These are phyloP conservation scores for Drosophila maculinotata DNA, from an alignment of 2,888 invertebrate genomes.

Conservation along the genomic window DNA sequence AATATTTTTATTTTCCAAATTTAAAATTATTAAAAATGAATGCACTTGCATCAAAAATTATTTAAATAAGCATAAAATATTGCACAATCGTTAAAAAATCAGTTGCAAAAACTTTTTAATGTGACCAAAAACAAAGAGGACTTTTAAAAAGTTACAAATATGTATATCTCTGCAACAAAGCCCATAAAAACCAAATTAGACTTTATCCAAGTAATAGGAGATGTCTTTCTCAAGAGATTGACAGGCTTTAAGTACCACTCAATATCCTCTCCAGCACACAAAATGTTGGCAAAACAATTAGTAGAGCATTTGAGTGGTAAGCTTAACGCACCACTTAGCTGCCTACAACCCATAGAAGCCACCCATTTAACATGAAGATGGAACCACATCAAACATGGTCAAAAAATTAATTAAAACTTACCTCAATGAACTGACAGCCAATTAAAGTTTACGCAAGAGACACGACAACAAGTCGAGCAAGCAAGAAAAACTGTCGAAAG, in stretches of 20 bases:
- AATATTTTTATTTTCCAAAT: too few species aligned
- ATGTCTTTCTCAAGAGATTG: slow-evolving; percentile 11
- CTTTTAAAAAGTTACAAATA: not conserved
- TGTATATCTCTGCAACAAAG: slow-evolving; percentile 3
- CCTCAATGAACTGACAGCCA: slow-evolving; percentile 76
- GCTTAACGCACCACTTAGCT: slow-evolving; percentile 47
- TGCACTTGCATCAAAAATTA: too few species aligned
- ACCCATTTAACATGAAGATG: slow-evolving; percentile 33
- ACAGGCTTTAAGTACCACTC: slow-evolving; percentile 9
- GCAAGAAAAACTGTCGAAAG: slow-evolving; percentile 15
- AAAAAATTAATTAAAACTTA: slow-evolving; percentile 77
- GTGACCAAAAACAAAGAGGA: not conserved
- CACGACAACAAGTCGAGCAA: slow-evolving; percentile 58
- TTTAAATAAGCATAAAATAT: too few species aligned
- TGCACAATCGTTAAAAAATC: not conserved
- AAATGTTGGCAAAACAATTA: slow-evolving; percentile 52
- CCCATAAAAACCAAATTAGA: not conserved
- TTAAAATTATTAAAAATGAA: too few species aligned
- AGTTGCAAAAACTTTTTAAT: not conserved
- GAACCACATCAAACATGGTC: slow-evolving; percentile 30
- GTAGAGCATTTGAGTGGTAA: slow-evolving; percentile 44
- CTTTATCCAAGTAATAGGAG: not conserved
- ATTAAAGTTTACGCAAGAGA: slow-evolving; percentile 74
- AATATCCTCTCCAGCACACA: not conserved
- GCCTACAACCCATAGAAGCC: slow-evolving; percentile 10